Conservation (phyloP, 2,888 invertebrate species). For the Oxyscelio sp. region DNA sequence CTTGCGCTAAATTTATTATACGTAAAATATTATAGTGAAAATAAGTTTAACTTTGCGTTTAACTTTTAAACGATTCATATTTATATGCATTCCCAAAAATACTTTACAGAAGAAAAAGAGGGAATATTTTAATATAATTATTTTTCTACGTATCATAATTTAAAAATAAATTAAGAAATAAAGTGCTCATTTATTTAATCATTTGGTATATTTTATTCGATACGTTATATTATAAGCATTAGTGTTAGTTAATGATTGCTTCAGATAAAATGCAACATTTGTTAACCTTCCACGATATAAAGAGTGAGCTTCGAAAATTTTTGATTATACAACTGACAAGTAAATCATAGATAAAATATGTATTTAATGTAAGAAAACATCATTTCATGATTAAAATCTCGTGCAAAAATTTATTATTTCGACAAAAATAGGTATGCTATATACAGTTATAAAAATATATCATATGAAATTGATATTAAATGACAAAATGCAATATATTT, state of each 20-base stretch:
- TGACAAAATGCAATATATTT: too few relatives aligned
- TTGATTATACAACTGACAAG: slow-evolving; percentile 45
- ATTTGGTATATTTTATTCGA: slow-evolving; percentile 33
- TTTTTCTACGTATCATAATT: slow-evolving; percentile 56
- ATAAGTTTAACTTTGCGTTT: slow-evolving; percentile 40
- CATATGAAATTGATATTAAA: background rate
- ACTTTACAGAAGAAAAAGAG: slow-evolving; percentile 23
- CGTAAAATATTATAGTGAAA: too few relatives aligned
- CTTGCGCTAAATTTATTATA: slow-evolving; percentile 40
- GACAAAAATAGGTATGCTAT: background rate
- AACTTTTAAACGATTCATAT: slow-evolving; percentile 17
- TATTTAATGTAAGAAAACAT: slow-evolving; percentile 65
- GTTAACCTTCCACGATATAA: slow-evolving; percentile 56
- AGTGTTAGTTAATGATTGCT: slow-evolving; percentile 38
- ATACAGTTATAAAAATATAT: background rate
- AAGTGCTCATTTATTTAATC: slow-evolving; percentile 31
- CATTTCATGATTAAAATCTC: slow-evolving; percentile 44
- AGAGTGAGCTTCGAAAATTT: slow-evolving; percentile 35
- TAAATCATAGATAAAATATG: slow-evolving; percentile 41
- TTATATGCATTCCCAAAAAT: slow-evolving; percentile 26
- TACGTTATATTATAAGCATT: slow-evolving; percentile 29
- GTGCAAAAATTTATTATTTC: slow-evolving; percentile 24
- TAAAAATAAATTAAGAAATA: slow-evolving; percentile 13
- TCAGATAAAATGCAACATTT: slow-evolving; percentile 33
- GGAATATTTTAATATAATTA: slow-evolving; percentile 57